phyloP scores from a whole-genome alignment of 2,797 vertebrate species.

The Syndactyla subalaris region DNA sequence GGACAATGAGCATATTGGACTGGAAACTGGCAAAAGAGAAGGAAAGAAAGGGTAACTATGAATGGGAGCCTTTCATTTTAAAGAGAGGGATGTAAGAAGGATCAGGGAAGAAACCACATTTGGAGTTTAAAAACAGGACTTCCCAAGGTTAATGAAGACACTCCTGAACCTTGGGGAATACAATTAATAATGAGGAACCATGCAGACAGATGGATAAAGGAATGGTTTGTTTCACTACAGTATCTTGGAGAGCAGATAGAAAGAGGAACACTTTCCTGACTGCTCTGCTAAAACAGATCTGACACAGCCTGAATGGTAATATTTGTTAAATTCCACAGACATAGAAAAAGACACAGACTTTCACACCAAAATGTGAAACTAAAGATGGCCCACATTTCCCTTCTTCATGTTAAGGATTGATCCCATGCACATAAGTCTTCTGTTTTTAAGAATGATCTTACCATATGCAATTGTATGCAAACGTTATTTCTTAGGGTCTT shows the following conservation, averaged over 20 bases:
- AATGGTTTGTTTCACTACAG: constrained; percentile 8
- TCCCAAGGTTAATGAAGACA: constrained; percentile 40
- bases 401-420: not conserved
- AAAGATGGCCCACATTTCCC: not conserved
- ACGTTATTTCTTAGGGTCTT: not conserved
- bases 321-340: constrained; percentile 29
- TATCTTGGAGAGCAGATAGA: constrained; percentile 30
- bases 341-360: not conserved
- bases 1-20: constrained; percentile 73
- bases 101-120: constrained; percentile 56
- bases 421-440: not conserved
- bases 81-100: constrained; percentile 18
- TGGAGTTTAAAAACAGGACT: constrained; percentile 31
- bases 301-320: not conserved
- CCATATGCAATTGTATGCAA: not conserved
- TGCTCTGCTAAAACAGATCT: not conserved
- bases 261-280: not conserved
- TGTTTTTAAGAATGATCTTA: not conserved
- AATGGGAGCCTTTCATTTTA: constrained; percentile 66
- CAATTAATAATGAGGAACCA: constrained; percentile 33
- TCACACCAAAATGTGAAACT: not conserved
- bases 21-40: constrained; percentile 68
- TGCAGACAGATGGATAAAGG: constrained; percentile 36
- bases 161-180: constrained; percentile 30
- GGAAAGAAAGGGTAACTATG: constrained; percentile 66